Conservation (phyloP, 30 jellyfish, hydroid and myxozoan genomes). For the Aurelia coerulea region DNA sequence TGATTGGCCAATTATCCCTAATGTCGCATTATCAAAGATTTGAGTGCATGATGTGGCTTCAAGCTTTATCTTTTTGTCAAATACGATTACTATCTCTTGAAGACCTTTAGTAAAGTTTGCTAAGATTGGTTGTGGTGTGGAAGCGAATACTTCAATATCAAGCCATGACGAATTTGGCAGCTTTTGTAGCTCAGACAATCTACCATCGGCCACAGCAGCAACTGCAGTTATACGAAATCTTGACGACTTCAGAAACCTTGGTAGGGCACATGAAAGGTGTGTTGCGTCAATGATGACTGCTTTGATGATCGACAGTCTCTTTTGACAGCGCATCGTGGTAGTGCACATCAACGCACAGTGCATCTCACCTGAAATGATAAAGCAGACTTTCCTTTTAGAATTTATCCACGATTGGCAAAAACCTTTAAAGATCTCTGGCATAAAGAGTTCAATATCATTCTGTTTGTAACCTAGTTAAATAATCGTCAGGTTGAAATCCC, state of each 20-base stretch:
- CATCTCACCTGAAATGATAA: slow-evolving; percentile 14
- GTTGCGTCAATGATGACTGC: slow-evolving; percentile 27
- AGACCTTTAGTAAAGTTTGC: slow-evolving; percentile 59
- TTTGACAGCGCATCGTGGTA: background rate
- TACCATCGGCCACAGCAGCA: slow-evolving; percentile 36
- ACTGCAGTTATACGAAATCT: slow-evolving; percentile 32
- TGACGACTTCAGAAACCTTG: slow-evolving; percentile 22
- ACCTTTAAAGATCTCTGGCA: too few species aligned
- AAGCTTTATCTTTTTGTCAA: slow-evolving; percentile 8
- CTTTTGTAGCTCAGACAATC: background rate
- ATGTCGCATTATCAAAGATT: slow-evolving; percentile 13
- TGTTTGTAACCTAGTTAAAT: too few species aligned
- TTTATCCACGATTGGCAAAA: background rate
- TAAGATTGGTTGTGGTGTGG: slow-evolving; percentile 51
- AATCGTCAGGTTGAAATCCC: too few species aligned
- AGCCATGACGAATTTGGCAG: slow-evolving; percentile 34
- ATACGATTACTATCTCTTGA: slow-evolving; percentile 22
- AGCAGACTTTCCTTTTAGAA: background rate
- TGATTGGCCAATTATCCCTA: slow-evolving; percentile 31
- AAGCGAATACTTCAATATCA: slow-evolving; percentile 53
- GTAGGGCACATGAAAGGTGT: slow-evolving; percentile 35
- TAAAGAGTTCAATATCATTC: too few species aligned
- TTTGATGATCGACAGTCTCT: background rate
- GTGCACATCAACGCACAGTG: slow-evolving; percentile 13
- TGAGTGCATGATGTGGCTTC: slow-evolving; percentile 12